A percentile compares a stretch with the other conserved stretches of the same genome.
phyloP scores from a whole-genome alignment of 2,797 vertebrate species.

The Enteromius afrohamiltoni region DNA sequence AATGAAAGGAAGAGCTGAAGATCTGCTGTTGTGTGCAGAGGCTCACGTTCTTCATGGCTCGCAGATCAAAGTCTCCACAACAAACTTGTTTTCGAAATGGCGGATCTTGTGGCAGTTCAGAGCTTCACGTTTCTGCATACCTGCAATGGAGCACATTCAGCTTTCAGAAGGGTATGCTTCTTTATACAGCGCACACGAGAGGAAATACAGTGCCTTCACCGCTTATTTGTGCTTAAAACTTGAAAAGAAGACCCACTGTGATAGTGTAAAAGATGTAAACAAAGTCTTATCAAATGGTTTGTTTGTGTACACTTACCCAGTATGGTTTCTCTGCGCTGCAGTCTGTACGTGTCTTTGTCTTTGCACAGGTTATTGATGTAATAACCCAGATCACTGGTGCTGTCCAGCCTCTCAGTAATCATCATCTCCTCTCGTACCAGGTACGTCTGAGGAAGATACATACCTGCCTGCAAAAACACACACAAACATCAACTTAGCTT shows the following conservation, averaged over 20 bases:
- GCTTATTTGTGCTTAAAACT: not conserved
- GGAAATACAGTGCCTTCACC: not conserved
- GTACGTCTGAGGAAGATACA: slow-evolving; percentile 76
- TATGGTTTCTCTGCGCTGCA: slow-evolving; percentile 87
- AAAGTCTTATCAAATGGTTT: not conserved
- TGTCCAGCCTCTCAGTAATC: slow-evolving; percentile 91
- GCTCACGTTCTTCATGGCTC: slow-evolving; percentile 68
- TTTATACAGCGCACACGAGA: not conserved
- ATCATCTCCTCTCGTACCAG: slow-evolving; percentile 59
- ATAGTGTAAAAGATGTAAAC: not conserved
- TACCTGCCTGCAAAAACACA: slow-evolving; percentile 39
- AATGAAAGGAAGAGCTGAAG: not conserved
- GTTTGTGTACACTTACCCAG: slow-evolving; percentile 64
- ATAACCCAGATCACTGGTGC: slow-evolving; percentile 85
- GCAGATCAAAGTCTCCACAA: slow-evolving; percentile 91
- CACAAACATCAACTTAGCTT: not conserved
- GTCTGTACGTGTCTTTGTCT: slow-evolving; percentile 91
- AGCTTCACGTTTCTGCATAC: slow-evolving; percentile 93
- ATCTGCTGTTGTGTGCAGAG: slow-evolving; percentile 17
- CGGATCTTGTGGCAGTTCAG: slow-evolving; percentile 85
- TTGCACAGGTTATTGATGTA: slow-evolving; percentile 91
- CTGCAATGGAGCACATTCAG: slow-evolving; percentile 69
- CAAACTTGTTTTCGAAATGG: slow-evolving; percentile 89
- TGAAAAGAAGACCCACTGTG: not conserved
- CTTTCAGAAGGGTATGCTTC: not conserved